Evolutionary conservation across 2,113 vertebrate species (phyloP).

Genomic region (Tetrao urogallus): DNA sequence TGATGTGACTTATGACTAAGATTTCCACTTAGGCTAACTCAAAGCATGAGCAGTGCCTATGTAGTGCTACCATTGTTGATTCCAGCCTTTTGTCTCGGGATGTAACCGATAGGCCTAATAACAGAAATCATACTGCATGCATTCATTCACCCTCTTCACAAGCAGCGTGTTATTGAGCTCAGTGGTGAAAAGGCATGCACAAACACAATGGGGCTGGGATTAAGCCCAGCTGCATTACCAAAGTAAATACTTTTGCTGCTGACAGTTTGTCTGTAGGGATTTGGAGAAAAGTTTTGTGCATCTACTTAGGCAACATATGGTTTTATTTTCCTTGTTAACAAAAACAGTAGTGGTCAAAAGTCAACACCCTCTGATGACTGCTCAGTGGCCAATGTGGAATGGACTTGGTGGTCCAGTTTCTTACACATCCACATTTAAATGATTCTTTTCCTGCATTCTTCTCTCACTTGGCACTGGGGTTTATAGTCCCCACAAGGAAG

Average conservation of each 20-base stretch:
- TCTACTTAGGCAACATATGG: slow-evolving; percentile 71
- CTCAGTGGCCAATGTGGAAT: slow-evolving; percentile 35
- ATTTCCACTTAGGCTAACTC: slow-evolving; percentile 49
- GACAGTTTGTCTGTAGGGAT: slow-evolving; percentile 74
- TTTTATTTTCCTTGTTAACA: slow-evolving; percentile 70
- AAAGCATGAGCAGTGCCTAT: slow-evolving; percentile 44
- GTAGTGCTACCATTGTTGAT: slow-evolving; percentile 63
- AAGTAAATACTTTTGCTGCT: slow-evolving; percentile 75
- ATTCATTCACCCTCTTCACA: slow-evolving; percentile 69
- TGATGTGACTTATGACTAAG: slow-evolving; percentile 62
- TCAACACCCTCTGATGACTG: slow-evolving; percentile 69
- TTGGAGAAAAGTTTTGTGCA: slow-evolving; percentile 68
- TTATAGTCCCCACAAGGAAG: background rate
- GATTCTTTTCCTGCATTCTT: slow-evolving; percentile 22
- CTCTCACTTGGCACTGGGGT: slow-evolving; percentile 40
- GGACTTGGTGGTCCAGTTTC: slow-evolving; percentile 41
- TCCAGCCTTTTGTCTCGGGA: slow-evolving; percentile 58
- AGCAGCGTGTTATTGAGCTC: slow-evolving; percentile 68
- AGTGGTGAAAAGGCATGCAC: slow-evolving; percentile 73
- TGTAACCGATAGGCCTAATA: slow-evolving; percentile 69
- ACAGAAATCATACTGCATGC: slow-evolving; percentile 44
- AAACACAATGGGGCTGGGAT: slow-evolving; percentile 74
- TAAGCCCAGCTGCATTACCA: slow-evolving; percentile 74
- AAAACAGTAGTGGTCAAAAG: slow-evolving; percentile 76
- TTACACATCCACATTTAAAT: slow-evolving; percentile 50